Base-by-base conservation (phyloP, 2,113 vertebrate species). In the Zosterops borbonicus region DNA sequence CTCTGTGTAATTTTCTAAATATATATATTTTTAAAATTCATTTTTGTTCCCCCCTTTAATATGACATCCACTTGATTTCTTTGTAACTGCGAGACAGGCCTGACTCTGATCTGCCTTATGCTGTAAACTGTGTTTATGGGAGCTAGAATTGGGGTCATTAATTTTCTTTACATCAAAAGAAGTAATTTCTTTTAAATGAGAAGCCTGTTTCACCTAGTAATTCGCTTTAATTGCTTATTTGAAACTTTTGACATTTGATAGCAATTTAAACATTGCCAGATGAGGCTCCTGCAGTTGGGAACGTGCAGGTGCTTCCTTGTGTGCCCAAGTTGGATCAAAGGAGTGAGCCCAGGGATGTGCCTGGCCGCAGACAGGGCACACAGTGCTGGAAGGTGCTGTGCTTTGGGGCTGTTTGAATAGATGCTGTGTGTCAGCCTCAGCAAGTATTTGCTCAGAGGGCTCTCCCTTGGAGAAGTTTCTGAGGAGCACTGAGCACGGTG, bases 161-260 rank as follows among this genome's bases (percentile, higher is more conserved):
- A 96, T 97, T 97, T 97, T 96, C 94, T 87, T 89, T 69, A 95
- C 96, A 96, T 97, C 90, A 96, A 96, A 97, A 92, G 93, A 81
- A 94, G 94, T 89, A 2, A 12, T 84, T 90, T 96, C 94, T 96
- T 93, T 96, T 92, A 94, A 92, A 97, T 87, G 88, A 89, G 96
- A 93, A 96, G 80, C 69, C 92, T 90, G 85, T 80, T 96, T 95
- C 93, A 95, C 94, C 85, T 90, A 93, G 94, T 83, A 92, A 93
- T 96, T 92, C 18, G 35, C 73, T 95, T 94, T 97, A 96, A 96
- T 95, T 97, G 94, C 95, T 94, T 64, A 93, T 93, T 93, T 89
- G 86, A 87, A 95, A 95, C 88, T 95, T 96, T 92, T 94, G 94
- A 97, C 95, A 95, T 94, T 93, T 68, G 93, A 97, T 93, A 94